These are phyloP conservation scores for Phyto melanocephala DNA, from an alignment of 2,888 invertebrate genomes.

Conservation along the genomic window DNA sequence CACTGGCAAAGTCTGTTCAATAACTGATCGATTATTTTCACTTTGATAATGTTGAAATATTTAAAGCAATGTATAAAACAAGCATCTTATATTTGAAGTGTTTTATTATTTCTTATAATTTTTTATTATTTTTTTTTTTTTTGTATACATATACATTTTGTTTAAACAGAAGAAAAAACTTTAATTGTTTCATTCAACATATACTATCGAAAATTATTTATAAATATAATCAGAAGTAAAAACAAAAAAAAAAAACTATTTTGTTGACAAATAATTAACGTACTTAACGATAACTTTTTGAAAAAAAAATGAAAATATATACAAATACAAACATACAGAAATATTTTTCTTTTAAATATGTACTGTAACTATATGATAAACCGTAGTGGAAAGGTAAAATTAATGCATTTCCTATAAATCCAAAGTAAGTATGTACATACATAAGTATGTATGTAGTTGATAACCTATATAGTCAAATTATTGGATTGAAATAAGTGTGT, in stretches of 20 bases:
- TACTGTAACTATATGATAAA: neutral
- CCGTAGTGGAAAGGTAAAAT: too few relatives aligned
- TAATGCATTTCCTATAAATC: slow-evolving; percentile 15
- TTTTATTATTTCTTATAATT: slow-evolving; percentile 30
- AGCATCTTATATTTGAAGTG: slow-evolving; percentile 52
- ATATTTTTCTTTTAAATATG: too few relatives aligned
- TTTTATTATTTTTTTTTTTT: neutral
- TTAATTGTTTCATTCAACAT: slow-evolving; percentile 21
- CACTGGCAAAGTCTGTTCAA: slow-evolving; percentile 68
- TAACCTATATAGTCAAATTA: too few relatives aligned
- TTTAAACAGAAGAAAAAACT: slow-evolving; percentile 20
- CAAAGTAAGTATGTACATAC: too few relatives aligned
- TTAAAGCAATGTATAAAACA: slow-evolving; percentile 14
- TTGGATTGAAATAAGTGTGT: too few relatives aligned
- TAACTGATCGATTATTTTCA: slow-evolving; percentile 70
- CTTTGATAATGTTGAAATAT: slow-evolving; percentile 34
- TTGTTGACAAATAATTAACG: neutral
- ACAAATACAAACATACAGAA: too few relatives aligned
- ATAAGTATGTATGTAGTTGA: too few relatives aligned
- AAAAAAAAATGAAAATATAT: too few relatives aligned
- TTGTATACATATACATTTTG: neutral
- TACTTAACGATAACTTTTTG: neutral
- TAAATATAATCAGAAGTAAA: slow-evolving; percentile 9
- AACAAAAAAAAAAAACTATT: slow-evolving; percentile 14
- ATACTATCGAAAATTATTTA: neutral